Evolutionary conservation across 2,888 invertebrate genomes (phyloP), one percentile per base, ranked within the genome.

Genomic region (Stictocephala bisonia): DNA sequence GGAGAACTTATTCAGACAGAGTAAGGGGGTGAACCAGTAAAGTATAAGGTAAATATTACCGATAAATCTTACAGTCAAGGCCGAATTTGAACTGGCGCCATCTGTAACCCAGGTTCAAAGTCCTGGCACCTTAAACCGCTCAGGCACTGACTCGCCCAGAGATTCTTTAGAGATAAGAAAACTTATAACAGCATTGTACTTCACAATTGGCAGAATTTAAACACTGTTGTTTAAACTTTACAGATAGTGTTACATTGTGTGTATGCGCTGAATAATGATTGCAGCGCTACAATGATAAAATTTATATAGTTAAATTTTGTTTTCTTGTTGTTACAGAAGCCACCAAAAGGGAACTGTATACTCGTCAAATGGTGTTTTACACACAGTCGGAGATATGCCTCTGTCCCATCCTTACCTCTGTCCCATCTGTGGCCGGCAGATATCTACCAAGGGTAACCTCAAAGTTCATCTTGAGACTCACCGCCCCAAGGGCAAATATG

Each of bases 381-480:
- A 82, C 58, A 77, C 77, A 13, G 71, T 73, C 13, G 29, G 48
- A 20, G 73, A 53, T 4, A 40, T 58, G 29, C 48, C 68, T 20
- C 24, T 58, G n/a, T 22, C 69, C 13, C 69, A 72, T 15, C 72
- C 67, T 27, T 75, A 74, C 50, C 51, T 85, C 44, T 91, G 91
- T 82, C 87, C 86, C 15, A 87, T 88, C 79, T 91, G 91, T 82
- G 85, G 86, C 53, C 89, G 88, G 82, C 84, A 83, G 51, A 90
- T 90, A 82, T 87, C 88, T 29, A 88, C 87, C 13, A 90, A 90
- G 83, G 86, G 86, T 76, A 89, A 90, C 81, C 84, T 91, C 53
- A 87, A 90, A 81, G 85, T 86, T 64, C 91, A 91, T 83, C 82
- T 90, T 75, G 90, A 90, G 81, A 86, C 87, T 26, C 91, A 90